Percentiles rank a stretch among this genome's conserved stretches.
phyloP scores from a whole-genome alignment of 2,113 vertebrate species.

The Catharus fuscescens region DNA sequence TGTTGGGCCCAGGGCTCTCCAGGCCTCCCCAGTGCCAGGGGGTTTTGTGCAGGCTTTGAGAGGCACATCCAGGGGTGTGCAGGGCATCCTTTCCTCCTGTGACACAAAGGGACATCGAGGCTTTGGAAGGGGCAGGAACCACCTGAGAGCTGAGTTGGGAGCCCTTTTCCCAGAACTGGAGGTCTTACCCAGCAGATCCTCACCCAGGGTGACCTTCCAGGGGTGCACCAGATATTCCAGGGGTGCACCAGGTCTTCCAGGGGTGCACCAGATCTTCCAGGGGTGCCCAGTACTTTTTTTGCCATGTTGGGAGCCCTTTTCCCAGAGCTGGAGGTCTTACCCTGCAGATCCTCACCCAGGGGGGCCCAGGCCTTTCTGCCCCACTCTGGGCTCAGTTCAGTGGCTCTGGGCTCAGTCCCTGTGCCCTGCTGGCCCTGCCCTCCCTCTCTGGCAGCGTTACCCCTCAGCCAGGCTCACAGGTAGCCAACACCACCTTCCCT shows the following conservation, averaged over 20 bases:
- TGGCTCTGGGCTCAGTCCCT: background rate
- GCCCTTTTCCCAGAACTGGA: background rate
- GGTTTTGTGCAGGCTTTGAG: too few species aligned
- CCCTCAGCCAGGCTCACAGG: background rate
- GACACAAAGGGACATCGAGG: background rate
- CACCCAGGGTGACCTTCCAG: too few species aligned
- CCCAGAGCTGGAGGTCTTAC: too few species aligned
- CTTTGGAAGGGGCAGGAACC: background rate
- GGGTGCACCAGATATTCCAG: too few species aligned
- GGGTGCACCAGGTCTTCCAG: too few species aligned
- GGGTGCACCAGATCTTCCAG: too few species aligned
- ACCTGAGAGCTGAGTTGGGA: fast-evolving
- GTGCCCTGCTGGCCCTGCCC: background rate
- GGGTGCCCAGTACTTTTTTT: background rate
- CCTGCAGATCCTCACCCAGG: background rate
- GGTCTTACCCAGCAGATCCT: background rate
- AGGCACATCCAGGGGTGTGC: background rate
- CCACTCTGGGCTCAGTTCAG: background rate
- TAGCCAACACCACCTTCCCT: background rate
- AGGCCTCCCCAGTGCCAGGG: background rate
- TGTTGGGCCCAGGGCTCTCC: background rate
- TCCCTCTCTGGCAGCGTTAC: background rate
- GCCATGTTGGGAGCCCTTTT: too few species aligned
- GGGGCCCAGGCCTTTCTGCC: background rate
- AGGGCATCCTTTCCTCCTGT: background rate